These are phyloP conservation scores for Sarcophaga subvicina DNA, from an alignment of 2,888 invertebrate genomes.

Conservation along the genomic window DNA sequence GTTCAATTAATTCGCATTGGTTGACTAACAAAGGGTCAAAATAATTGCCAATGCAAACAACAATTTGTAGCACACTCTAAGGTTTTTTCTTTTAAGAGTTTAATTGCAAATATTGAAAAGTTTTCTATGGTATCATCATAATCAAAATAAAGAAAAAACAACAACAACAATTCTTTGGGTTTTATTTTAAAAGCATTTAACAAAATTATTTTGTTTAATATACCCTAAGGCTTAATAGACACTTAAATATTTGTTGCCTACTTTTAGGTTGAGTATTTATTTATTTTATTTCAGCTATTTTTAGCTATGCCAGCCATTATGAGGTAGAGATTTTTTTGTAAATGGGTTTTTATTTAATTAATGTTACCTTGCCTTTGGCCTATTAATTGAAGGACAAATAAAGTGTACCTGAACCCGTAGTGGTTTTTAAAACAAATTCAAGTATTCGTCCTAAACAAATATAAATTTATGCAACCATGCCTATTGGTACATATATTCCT, in stretches of 20 bases:
- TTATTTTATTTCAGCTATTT: not conserved
- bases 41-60: too few relatives aligned
- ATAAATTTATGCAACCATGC: not conserved
- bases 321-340: not conserved
- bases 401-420: not conserved
- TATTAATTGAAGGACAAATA: conserved; percentile 24
- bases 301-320: not conserved
- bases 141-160: too few relatives aligned
- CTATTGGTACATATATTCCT: not conserved
- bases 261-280: conserved; percentile 8
- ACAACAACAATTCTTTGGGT: too few relatives aligned
- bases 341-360: conserved; percentile 13
- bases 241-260: not conserved
- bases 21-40: too few relatives aligned
- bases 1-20: not conserved
- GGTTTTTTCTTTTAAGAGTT: not conserved
- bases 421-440: not conserved
- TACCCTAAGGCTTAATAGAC: not conserved
- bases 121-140: too few relatives aligned
- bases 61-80: too few relatives aligned
- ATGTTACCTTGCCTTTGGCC: conserved; percentile 1
- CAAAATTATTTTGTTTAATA: not conserved
- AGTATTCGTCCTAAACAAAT: conserved; percentile 33
- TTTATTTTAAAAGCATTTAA: not conserved
- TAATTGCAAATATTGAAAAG: too few relatives aligned